Conservation (phyloP, 2,888 invertebrate genomes). For the Ochropleura leucogaster region DNA sequence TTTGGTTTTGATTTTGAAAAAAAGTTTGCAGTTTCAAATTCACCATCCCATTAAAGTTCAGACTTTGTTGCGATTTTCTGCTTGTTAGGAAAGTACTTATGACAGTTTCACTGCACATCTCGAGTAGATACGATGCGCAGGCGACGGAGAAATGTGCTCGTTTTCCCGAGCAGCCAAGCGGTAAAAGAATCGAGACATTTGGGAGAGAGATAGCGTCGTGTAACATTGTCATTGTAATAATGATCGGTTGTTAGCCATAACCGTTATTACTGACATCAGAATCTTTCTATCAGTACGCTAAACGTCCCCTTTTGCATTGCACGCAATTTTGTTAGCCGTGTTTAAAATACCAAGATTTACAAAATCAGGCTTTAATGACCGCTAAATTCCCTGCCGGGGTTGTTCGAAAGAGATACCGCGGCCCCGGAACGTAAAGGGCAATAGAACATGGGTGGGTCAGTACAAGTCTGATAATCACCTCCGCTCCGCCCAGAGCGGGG, state of each 20-base stretch:
- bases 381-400: too few relatives aligned
- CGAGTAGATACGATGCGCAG: conserved; percentile 7
- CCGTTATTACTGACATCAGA: not conserved
- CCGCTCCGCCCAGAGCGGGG: too few relatives aligned
- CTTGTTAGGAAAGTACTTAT: conserved; percentile 32
- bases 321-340: not conserved
- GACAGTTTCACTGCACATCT: conserved; percentile 21
- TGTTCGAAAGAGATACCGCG: too few relatives aligned
- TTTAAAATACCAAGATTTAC: not conserved
- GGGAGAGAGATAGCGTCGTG: not conserved
- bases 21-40: not conserved
- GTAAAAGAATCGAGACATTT: conserved; percentile 19
- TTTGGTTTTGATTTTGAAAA: too few relatives aligned
- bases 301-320: not conserved
- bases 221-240: conserved; percentile 14
- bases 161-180: conserved; percentile 46
- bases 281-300: not conserved
- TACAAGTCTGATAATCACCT: too few relatives aligned
- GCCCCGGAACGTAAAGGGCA: too few relatives aligned
- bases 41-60: not conserved
- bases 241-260: not conserved
- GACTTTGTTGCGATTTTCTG: conserved; percentile 21
- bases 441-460: too few relatives aligned
- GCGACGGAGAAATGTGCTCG: conserved; percentile 34
- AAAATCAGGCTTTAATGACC: not conserved